Evolutionary conservation across 2,113 vertebrate species (phyloP), one percentile per base, ranked within the genome.

Genomic region (Lucifuga dentata): DNA sequence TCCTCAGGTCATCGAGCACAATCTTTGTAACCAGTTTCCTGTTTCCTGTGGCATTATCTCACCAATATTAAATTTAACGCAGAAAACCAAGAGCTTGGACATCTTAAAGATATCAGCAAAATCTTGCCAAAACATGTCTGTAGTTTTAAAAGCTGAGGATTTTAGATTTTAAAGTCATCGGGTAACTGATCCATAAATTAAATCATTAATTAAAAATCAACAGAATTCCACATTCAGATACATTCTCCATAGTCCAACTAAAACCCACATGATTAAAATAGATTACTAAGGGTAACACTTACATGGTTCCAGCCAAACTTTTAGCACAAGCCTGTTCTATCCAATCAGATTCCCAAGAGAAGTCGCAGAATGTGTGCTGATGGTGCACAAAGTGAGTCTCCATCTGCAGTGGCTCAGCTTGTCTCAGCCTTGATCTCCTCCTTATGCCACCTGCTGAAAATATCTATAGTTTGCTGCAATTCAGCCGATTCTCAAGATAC

Each of bases 401-500:
- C 60, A 69, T 83, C 73, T 74, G 67, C 19, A 55, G 48, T 48
- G 56, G 52, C 75, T 70, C 76, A 65, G 62, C 13, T 20, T 40
- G 65, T 64, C 55, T 67, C 52, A 68, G 76, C 40, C 76, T 68
- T 53, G 5, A 68, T 75, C 69, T 41, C 49, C 12, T 68, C 64
- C 62, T 74, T 58, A 72, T 76, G 80, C 69, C 70, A 74, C 70
- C 73, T 76, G 80, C 80, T 65, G 57, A 53, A 61, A 70, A 81
- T 67, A 77, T 71, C 73, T 51, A 24, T 19, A 20, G 23, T 73
- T 67, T n/a, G 29, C 33, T 52, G 68, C 78, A 68, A 72, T 78
- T 81, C 65, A 73, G 48, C 73, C 26, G 58, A 36, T 79, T 89
- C 84, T 85, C 68, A 20, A 70, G 67, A 73, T 63, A 67, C 71